phyloP scores from a whole-genome alignment of 2,113 vertebrate genomes.

The Aleadryas rufinucha region DNA sequence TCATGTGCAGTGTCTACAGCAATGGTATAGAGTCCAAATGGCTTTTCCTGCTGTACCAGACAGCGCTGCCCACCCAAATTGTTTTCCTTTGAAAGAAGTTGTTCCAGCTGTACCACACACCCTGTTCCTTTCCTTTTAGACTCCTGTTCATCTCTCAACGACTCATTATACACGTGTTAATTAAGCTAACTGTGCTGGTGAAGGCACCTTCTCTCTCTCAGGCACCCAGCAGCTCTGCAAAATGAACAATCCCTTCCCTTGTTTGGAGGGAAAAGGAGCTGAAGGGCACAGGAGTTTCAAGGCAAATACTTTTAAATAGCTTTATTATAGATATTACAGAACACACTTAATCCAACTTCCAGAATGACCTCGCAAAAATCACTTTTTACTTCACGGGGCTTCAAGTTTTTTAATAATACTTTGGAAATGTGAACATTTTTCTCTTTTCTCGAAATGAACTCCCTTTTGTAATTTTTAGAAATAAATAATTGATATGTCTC shows the following conservation, averaged over 20 bases:
- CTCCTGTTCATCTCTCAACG: background rate
- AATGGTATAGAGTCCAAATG: rapidly evolving
- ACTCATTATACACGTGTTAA: background rate
- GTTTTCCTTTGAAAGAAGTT: background rate
- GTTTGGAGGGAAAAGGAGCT: background rate
- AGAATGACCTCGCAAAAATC: background rate
- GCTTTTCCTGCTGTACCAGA: background rate
- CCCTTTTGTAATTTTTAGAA: background rate
- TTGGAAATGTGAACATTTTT: background rate
- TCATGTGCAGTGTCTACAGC: background rate
- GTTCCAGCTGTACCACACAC: background rate
- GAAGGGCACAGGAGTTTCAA: background rate
- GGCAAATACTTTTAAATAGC: background rate
- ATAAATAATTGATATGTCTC: background rate
- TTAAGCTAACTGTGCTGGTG: background rate
- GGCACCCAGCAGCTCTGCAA: background rate
- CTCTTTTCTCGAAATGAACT: background rate
- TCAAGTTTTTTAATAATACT: background rate
- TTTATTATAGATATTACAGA: background rate
- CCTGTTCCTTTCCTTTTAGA: background rate
- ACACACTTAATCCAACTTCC: background rate
- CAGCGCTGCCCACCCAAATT: background rate
- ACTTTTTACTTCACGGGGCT: background rate
- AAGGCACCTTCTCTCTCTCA: background rate
- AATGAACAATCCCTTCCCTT: background rate